phyloP scores from a whole-genome alignment of 2,113 vertebrate genomes.

The Bambusicola thoracicus region DNA sequence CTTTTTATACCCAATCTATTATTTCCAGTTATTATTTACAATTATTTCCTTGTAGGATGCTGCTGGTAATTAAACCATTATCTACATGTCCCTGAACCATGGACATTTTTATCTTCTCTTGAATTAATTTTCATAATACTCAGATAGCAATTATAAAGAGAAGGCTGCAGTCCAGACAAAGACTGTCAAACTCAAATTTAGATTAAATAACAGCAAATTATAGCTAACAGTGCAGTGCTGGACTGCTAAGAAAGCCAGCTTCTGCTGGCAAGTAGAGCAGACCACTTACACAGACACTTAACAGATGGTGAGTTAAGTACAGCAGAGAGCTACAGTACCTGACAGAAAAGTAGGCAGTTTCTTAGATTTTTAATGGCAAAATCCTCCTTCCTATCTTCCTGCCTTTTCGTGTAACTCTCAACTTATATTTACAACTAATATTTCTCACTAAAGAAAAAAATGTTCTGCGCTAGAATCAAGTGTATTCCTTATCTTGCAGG shows the following conservation, averaged over 20 bases:
- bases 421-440: background rate
- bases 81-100: background rate
- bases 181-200: background rate
- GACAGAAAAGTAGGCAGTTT: background rate
- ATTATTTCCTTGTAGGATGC: background rate
- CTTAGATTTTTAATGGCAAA: background rate
- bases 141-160: background rate
- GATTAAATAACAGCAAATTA: background rate
- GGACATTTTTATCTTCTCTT: background rate
- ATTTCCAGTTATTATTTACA: conserved; percentile 18
- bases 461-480: background rate
- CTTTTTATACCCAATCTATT: background rate
- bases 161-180: background rate
- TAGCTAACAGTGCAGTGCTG: background rate
- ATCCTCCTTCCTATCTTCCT: background rate
- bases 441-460: background rate
- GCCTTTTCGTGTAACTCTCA: background rate
- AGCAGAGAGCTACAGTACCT: background rate
- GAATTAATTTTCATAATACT: background rate
- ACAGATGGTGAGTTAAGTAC: background rate
- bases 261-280: background rate
- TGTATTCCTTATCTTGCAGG: fast-evolving
- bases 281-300: background rate
- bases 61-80: background rate
- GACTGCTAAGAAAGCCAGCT: background rate